Base-by-base conservation (phyloP, 2,113 vertebrate species). In the Athene cunicularia region DNA sequence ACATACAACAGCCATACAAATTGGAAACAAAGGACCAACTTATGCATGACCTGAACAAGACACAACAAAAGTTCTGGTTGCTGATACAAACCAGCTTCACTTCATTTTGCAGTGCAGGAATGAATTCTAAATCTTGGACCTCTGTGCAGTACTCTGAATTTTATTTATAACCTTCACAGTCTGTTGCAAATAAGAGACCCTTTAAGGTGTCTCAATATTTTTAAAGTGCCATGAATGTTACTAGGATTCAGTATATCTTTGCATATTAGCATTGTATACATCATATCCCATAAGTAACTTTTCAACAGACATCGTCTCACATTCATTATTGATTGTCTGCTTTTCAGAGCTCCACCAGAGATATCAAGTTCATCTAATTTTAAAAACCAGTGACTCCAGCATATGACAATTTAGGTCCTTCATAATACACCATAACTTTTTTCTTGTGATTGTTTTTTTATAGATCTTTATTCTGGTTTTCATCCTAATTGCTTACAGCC, bases 261-360 rank as follows among this genome's bases (percentile, higher is more conserved):
- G 37, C 6, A 2, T 47, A 56, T 85, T 32, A 73, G 64, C 60
- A 90, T 50, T 58, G 41, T 60, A 80, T 45, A 94, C 88, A 0
- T 98, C 98, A 97, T 93, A 97, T 63, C 97, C 97, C 68, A 2
- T 9, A 39, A 58, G 59, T 52, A 91, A 71, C 39, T 70, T 63
- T 35, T 68, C 93, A 91, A 24, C 0, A 67, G 47, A 84, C 79
- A 76, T 72, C 33, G 72, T 60, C 58, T 96, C 93, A 94, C 62
- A 55, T 84, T 91, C 55, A 55, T 39, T 86, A 81, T 27, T 11
- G 45, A 77, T 67, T 32, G 17, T 22, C 55, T 52, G 32, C 47
- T 73, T 86, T 83, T 28, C 49, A 45, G n/a, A 85, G 39, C 43
- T 63, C 56, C 58, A 55, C 26, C 68, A 76, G 55, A 87, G 58